Evolutionary conservation across 2,113 vertebrate genomes (phyloP).

Genomic region (Poicephalus gulielmi): DNA sequence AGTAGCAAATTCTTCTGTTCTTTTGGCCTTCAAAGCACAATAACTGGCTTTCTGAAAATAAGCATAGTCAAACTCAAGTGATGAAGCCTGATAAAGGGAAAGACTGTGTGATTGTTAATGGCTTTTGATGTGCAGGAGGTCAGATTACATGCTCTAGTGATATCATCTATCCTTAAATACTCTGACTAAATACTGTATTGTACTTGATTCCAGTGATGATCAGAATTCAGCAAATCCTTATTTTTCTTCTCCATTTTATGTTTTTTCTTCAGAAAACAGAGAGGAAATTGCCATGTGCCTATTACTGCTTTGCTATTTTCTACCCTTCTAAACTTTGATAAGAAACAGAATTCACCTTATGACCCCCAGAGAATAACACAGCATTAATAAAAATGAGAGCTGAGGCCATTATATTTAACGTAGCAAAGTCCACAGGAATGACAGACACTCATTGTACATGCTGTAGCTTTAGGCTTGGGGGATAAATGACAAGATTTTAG

Average conservation of each 20-base stretch:
- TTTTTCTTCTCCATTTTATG: neutral
- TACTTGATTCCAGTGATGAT: neutral
- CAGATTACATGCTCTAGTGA: neutral
- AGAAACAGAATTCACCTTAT: neutral
- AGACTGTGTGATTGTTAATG: neutral
- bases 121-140: neutral
- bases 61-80: conserved; percentile 36
- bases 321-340: neutral
- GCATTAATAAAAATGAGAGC: neutral
- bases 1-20: neutral
- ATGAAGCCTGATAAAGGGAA: conserved; percentile 22
- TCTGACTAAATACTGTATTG: conserved; percentile 1
- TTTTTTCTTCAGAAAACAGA: neutral
- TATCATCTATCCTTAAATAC: conserved; percentile 13
- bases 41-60: conserved; percentile 40
- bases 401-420: neutral
- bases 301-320: neutral
- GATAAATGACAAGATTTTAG: neutral
- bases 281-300: neutral
- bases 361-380: neutral
- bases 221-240: neutral
- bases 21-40: neutral
- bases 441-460: neutral
- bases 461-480: neutral
- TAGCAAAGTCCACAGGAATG: neutral